phyloP scores from a whole-genome alignment of 1,140 invertebrate species.

The Capitella teleta region DNA sequence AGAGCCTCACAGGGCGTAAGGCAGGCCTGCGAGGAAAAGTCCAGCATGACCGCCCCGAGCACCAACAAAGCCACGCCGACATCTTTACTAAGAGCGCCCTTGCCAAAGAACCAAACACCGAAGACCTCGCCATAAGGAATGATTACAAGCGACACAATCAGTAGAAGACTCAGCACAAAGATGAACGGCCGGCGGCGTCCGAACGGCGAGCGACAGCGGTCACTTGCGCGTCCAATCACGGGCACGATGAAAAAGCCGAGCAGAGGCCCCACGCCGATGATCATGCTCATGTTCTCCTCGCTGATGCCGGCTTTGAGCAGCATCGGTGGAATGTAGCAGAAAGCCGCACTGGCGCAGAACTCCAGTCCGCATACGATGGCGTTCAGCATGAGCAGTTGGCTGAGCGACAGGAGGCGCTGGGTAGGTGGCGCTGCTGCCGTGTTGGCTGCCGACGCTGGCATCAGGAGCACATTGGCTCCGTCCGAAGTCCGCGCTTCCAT shows the following conservation, averaged over 20 bases:
- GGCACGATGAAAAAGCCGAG: conserved; percentile 44
- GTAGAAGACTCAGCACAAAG: conserved; percentile 32
- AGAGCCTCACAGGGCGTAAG: conserved; percentile 46
- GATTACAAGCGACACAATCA: conserved; percentile 36
- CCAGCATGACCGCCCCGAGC: conserved; percentile 40
- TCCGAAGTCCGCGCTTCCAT: too few species aligned
- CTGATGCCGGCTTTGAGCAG: conserved; percentile 44
- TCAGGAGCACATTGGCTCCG: too few species aligned
- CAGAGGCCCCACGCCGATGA: conserved; percentile 41
- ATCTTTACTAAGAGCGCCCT: conserved; percentile 15
- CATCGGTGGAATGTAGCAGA: conserved; percentile 46
- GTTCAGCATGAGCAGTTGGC: conserved; percentile 35
- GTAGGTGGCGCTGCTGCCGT: too few species aligned
- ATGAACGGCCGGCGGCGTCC: conserved; percentile 46
- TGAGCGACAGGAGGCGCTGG: too few species aligned
- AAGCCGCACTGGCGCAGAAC: conserved; percentile 44
- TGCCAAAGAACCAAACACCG: conserved; percentile 16
- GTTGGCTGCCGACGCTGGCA: too few species aligned
- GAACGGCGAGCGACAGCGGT: conserved; percentile 37
- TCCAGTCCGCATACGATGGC: conserved; percentile 45
- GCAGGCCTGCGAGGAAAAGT: conserved; percentile 44
- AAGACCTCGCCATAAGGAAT: conserved; percentile 35
- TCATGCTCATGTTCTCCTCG: conserved; percentile 42
- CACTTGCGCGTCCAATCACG: conserved; percentile 41
- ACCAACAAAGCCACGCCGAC: conserved; percentile 29